Evolutionary conservation across 35 echinoderm and acorn worm species (phyloP).

Genomic region (Lytechinus variegatus): DNA sequence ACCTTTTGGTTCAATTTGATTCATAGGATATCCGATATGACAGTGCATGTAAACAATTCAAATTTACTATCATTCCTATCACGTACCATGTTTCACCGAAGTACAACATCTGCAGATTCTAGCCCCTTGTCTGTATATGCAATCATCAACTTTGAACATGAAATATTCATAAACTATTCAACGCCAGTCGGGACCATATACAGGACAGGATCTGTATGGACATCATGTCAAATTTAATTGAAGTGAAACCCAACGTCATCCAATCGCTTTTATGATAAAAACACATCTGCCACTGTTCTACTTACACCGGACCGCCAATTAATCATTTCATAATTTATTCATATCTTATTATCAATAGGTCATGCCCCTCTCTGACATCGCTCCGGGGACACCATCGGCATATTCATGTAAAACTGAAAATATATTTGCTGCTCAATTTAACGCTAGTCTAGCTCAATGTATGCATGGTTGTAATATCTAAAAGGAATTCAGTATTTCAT

Average conservation of each 20-base stretch:
- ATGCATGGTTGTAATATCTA: no score
- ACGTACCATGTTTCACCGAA: background rate
- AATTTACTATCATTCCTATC: background rate
- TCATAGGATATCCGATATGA: background rate
- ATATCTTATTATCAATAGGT: background rate
- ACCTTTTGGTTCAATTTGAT: background rate
- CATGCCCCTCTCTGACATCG: background rate
- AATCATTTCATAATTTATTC: slow-evolving; percentile 21
- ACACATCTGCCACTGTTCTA: background rate
- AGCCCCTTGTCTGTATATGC: background rate
- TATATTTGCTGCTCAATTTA: background rate
- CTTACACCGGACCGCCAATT: background rate
- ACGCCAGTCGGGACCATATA: background rate
- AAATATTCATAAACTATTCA: slow-evolving; percentile 15
- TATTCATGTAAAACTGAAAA: background rate
- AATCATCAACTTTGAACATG: background rate
- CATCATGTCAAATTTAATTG: slow-evolving; percentile 14
- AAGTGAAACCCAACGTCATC: background rate
- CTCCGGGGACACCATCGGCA: background rate
- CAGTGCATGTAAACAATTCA: background rate
- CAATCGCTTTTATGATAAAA: background rate
- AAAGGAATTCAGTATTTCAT: no score
- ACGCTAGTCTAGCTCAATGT: background rate
- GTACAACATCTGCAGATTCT: background rate
- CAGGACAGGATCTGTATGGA: background rate